Evolutionary conservation across 1,140 invertebrate species (phyloP).

Genomic region (Drosophila lini): DNA sequence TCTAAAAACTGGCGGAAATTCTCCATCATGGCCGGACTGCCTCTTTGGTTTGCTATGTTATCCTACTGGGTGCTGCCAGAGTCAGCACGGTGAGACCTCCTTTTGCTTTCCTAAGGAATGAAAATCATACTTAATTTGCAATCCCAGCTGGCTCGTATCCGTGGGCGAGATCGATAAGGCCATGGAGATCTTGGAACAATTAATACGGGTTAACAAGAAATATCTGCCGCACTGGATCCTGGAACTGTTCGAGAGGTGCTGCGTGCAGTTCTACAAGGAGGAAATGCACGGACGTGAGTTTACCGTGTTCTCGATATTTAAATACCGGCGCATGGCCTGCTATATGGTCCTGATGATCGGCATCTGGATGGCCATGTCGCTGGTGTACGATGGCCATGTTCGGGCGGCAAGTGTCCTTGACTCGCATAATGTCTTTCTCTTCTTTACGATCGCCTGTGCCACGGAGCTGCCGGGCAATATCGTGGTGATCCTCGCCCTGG

Average conservation of each 20-base stretch:
- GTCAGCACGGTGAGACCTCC: slow-evolving; percentile 87
- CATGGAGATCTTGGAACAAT: slow-evolving; percentile 89
- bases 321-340: slow-evolving; percentile 88
- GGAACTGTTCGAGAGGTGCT: slow-evolving; percentile 87
- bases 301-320: slow-evolving; percentile 91
- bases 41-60: slow-evolving; percentile 87
- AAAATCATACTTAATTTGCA: background rate
- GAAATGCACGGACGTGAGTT: slow-evolving; percentile 89
- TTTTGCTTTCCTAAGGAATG: too few species aligned
- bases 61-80: slow-evolving; percentile 91
- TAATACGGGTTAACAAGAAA: slow-evolving; percentile 91
- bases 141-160: slow-evolving; percentile 91
- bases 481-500: slow-evolving; percentile 91
- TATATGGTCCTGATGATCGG: slow-evolving; percentile 90
- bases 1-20: slow-evolving; percentile 90
- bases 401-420: slow-evolving; percentile 92
- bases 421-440: slow-evolving; percentile 90
- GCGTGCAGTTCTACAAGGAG: slow-evolving; percentile 86
- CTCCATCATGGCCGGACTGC: slow-evolving; percentile 88
- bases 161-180: slow-evolving; percentile 92
- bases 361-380: slow-evolving; percentile 94
- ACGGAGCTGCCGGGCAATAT: slow-evolving; percentile 91
- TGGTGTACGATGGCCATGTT: slow-evolving; percentile 95
- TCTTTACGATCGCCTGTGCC: slow-evolving; percentile 92
- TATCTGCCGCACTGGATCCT: slow-evolving; percentile 90